Evolutionary conservation across 2,113 vertebrate genomes (phyloP), one percentile per base, ranked within the genome.

Genomic region (Felis chaus): DNA sequence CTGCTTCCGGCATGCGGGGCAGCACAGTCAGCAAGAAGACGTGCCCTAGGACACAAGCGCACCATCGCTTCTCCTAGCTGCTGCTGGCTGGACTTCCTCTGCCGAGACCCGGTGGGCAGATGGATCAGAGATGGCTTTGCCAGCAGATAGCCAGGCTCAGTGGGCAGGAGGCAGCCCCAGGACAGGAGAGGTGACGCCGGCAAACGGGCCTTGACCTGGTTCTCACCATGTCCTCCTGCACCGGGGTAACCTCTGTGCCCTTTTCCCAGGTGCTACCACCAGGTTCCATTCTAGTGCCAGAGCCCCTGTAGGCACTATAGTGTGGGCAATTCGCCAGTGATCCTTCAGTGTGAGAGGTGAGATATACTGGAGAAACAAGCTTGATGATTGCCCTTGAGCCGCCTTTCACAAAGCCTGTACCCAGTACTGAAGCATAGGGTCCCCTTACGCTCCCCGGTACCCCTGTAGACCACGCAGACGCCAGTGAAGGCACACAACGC

Each of bases 31-130:
- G 0, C 74, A 48, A 0, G 99, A 99, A 0, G 99, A 99, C 2
- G 94, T 99, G 76, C 99, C 99, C 98, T 99, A 99, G 99, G 99
- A 99, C 5, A 95, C 4, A 98, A 0, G 99, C 98, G 1, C 99
- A 99, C 88, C 98, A 99, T 69, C 92, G 82, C 50, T 98, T 99
- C 63, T 99, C 98, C 10, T 97, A 97, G 13, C 96, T 99, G 71
- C 97, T 99, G 92, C 97, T 99, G 92, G 92, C 95, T 99, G 68
- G 53, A 93, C 4, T 55, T 98, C 48, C 98, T 98, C 0, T 0
- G 3, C 3, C 25, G 25, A 36, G 1, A 23, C 50, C 7, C 8
- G 0, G 16, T 9, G 55, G 29, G 76, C 65, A 6, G 89, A 2
- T 21, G 89, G 69, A 25, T 36, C 45, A 15, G 39, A 36, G 69